Evolutionary conservation across 2,113 vertebrate species (phyloP), one percentile per base, ranked within the genome.

Genomic region (Anolis carolinensis): DNA sequence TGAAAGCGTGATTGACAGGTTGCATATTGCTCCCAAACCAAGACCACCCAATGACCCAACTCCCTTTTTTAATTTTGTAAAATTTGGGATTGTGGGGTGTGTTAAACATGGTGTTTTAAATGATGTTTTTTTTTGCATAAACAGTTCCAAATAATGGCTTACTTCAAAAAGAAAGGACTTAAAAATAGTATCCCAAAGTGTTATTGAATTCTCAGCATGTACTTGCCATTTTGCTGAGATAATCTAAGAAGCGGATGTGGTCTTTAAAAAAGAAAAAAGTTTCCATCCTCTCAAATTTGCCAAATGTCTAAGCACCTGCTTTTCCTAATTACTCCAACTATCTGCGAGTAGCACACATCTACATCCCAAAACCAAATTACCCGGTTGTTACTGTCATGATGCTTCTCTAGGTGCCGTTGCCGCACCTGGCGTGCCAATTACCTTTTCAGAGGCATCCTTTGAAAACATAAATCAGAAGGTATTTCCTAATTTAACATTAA

Each of bases 221-320:
- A 1, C 8, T 84, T 92, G 81, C 55, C 36, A 80, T 67, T 86
- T 67, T 36, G 76, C 52, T 85, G 87, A 62, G 72, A 80, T 91
- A 88, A 74, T 50, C 73, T 85, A 86, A 73, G 76, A 83, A 89
- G 71, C 59, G 50, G 68, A 81, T 76, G 63, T 71, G 70, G 5
- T 74, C 48, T 87, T 65, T n/a, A 63, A 55, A 77, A 77, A 65
- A 88, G 3, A 55, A 71, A 68, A 16, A 44, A 21, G 3, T 63
- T 86, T 62, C 55, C 27, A 48, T 48, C 20, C 4, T 62, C 39
- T 79, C 68, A 48, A 63, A 50, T 72, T 63, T 63, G 52, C 52
- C 48, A 88, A 89, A 88, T 34, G 6, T 7, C 79, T 30, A 85
- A 84, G 86, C 62, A 23, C 84, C 67, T 20, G 10, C 0, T 39